These are phyloP conservation scores for Stictocephala bisonia DNA, from an alignment of 2,888 invertebrate species.

Conservation along the genomic window DNA sequence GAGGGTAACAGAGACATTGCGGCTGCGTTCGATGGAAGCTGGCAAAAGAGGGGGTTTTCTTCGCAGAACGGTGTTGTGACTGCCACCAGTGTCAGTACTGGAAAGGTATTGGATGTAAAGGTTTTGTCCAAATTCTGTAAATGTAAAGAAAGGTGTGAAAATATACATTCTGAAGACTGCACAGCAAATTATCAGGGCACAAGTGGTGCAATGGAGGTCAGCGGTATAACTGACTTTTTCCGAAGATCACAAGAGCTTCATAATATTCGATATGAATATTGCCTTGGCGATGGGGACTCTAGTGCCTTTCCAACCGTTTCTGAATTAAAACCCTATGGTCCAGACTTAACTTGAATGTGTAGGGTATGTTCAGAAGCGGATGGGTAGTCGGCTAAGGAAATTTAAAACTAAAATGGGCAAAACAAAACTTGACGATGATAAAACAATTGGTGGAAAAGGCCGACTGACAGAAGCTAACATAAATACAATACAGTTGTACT, in stretches of 20 bases:
- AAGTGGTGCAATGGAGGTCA: conserved; percentile 37
- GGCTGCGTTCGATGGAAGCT: no score
- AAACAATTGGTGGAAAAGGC: not conserved
- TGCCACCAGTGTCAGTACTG: conserved; percentile 15
- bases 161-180: conserved; percentile 18
- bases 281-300: conserved; percentile 6
- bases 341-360: conserved; percentile 16
- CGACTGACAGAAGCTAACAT: not conserved
- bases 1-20: not conserved
- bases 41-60: not conserved
- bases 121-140: conserved; percentile 24
- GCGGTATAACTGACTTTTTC: no score
- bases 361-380: conserved; percentile 1
- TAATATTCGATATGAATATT: not conserved
- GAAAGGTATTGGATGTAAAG: conserved; percentile 20
- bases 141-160: conserved; percentile 20
- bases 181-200: conserved; percentile 33
- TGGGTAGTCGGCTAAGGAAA: not conserved
- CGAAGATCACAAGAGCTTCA: no score
- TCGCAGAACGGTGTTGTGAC: conserved; percentile 32
- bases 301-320: not conserved
- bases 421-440: not conserved
- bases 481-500: conserved; percentile 3
- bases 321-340: not conserved
- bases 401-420: conserved; percentile 5